Evolutionary conservation across 2,113 vertebrate species (phyloP).

Genomic region (Notothenia rossii): DNA sequence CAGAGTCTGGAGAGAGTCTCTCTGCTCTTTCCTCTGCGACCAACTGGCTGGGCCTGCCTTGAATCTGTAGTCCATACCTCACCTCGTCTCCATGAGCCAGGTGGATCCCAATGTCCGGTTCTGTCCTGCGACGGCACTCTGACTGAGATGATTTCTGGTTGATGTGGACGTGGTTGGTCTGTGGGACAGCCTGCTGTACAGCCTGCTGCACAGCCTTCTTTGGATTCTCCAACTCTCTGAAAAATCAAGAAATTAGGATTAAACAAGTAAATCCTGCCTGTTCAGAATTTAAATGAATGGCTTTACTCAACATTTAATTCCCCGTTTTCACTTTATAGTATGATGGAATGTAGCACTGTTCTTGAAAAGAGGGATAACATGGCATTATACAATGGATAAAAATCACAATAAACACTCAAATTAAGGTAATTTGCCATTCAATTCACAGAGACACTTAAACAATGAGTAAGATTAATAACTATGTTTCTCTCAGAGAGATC

Average conservation of each 20-base stretch:
- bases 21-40: constrained; percentile 80
- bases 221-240: constrained; percentile 88
- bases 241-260: constrained; percentile 13
- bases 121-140: constrained; percentile 79
- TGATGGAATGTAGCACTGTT: constrained; percentile 6
- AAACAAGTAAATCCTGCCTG: not conserved
- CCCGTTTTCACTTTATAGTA: not conserved
- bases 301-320: not conserved
- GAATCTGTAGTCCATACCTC: constrained; percentile 84
- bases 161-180: constrained; percentile 88
- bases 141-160: constrained; percentile 81
- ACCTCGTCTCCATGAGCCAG: constrained; percentile 81
- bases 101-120: constrained; percentile 77
- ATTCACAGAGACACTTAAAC: constrained; percentile 12
- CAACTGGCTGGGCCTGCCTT: constrained; percentile 78
- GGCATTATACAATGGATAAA: constrained; percentile 14
- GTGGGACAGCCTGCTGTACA: constrained; percentile 85
- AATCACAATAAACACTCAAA: constrained; percentile 27
- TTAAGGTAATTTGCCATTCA: constrained; percentile 44
- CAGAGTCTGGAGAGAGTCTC: constrained; percentile 84
- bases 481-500: constrained; percentile 10
- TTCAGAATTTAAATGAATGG: not conserved
- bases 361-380: constrained; percentile 30
- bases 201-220: constrained; percentile 80
- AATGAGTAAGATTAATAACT: constrained; percentile 20